Evolutionary conservation across 2,797 vertebrate species (phyloP).

Genomic region (Ciconia nigra): DNA sequence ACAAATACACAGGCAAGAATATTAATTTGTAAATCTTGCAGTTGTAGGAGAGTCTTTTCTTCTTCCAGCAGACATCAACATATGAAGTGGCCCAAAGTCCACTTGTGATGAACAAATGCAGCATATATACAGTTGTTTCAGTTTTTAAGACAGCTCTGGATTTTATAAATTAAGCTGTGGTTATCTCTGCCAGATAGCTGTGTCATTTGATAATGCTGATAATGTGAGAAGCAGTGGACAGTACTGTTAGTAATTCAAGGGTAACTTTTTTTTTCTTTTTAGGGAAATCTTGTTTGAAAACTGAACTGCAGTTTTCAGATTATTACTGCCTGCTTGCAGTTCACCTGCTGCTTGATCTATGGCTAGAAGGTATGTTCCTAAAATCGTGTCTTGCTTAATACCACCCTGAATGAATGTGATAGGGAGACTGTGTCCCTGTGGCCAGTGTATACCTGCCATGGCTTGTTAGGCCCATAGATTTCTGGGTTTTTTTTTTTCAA

Average conservation of each 20-base stretch:
- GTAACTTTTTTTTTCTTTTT: not conserved
- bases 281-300: constrained; percentile 93
- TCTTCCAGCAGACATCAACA: not conserved
- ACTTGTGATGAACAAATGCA: not conserved
- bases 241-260: not conserved
- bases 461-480: not conserved
- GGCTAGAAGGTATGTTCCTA: constrained; percentile 82
- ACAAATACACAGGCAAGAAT: not conserved
- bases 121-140: not conserved
- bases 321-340: constrained; percentile 96
- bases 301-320: constrained; percentile 95
- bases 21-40: not conserved
- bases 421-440: not conserved
- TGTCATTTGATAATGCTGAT: not conserved
- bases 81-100: not conserved
- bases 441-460: not conserved
- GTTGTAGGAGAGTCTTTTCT: not conserved
- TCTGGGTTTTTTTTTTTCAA: not conserved
- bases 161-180: not conserved
- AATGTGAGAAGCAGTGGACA: not conserved
- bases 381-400: not conserved
- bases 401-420: not conserved
- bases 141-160: not conserved
- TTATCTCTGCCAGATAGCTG: not conserved
- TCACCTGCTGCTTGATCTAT: constrained; percentile 92